Base-by-base conservation (phyloP, 2,797 vertebrate species). In the Strix occidentalis region DNA sequence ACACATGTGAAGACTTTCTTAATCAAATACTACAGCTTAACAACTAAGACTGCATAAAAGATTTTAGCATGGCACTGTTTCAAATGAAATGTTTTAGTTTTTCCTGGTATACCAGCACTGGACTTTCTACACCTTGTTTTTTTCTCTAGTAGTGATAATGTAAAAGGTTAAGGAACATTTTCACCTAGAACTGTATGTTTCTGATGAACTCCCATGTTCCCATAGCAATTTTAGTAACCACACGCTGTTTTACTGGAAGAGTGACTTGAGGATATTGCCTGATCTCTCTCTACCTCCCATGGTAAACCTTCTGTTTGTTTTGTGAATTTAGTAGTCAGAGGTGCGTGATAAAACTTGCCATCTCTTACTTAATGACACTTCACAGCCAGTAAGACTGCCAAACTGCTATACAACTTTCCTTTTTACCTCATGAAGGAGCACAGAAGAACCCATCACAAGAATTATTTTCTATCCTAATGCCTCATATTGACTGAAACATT, bases 251-350 rank as follows among this genome's bases (percentile, higher is more conserved):
- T 96, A 95, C 97, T 98, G 95, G 96, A 97, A 96, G 93, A 98
- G 94, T 61, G 61, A 93, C 96, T 97, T 93, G 96, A 98, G 94
- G 91, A 97, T 97, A 86, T 84, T 86, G 94, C 94, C 72, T 91
- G 93, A 96, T 97, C 60, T 84, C 82, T 95, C 77, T 76, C 51
- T 87, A 56, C 95, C 95, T 97, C 97, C 97, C 91, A 71, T 97
- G 97, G 95, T 89, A 98, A 97, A 89, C 96, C 97, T 97, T 98
- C 95, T 97, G 96, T 97, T 98, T 98, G 92, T 96, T 97, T 96
- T 97, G 84, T 96, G 96, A 97, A 95, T 97, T 97, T 96, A 91
- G 85, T 96, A 95, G 94, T 96, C 96, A 94, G 94, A 97, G 93
- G 94, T 98, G 87, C 28, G 0, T 84, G 84, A 93, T 96, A 94